Conservation (phyloP, 2,888 invertebrate genomes). For the Druceiella hillmani region DNA sequence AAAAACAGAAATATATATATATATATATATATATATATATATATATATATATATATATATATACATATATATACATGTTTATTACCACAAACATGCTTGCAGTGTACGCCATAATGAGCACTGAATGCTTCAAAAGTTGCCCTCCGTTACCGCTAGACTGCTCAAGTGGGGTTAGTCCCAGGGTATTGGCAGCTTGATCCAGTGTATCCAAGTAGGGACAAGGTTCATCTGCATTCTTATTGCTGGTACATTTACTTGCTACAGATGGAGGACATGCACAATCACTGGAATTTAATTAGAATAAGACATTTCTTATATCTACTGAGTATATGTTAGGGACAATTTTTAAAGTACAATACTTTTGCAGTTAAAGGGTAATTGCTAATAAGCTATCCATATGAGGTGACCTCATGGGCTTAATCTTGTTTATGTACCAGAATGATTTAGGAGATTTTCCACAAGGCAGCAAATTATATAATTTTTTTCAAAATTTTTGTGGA, state of each 20-base stretch:
- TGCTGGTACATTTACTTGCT: constrained; percentile 29
- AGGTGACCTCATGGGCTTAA: too few species aligned
- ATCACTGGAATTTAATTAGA: constrained; percentile 29
- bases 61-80: too few species aligned
- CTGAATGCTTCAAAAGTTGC: constrained; percentile 75
- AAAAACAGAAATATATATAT: too few species aligned
- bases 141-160: constrained; percentile 42
- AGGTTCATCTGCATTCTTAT: constrained; percentile 21
- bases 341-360: too few species aligned
- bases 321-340: neutral
- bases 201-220: constrained; percentile 37
- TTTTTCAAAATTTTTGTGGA: too few species aligned
- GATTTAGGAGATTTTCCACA: too few species aligned
- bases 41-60: neutral
- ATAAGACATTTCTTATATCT: neutral
- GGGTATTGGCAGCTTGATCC: constrained; percentile 36
- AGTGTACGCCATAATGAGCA: constrained; percentile 71
- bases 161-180: constrained; percentile 41
- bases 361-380: too few species aligned
- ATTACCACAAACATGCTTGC: constrained; percentile 89
- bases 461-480: too few species aligned
- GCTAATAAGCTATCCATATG: too few species aligned
- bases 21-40: too few species aligned
- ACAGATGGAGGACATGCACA: constrained; percentile 40
- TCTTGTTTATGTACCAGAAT: too few species aligned